Base-by-base conservation (phyloP, 2,888 invertebrate species). In the Ophion slaviceki region DNA sequence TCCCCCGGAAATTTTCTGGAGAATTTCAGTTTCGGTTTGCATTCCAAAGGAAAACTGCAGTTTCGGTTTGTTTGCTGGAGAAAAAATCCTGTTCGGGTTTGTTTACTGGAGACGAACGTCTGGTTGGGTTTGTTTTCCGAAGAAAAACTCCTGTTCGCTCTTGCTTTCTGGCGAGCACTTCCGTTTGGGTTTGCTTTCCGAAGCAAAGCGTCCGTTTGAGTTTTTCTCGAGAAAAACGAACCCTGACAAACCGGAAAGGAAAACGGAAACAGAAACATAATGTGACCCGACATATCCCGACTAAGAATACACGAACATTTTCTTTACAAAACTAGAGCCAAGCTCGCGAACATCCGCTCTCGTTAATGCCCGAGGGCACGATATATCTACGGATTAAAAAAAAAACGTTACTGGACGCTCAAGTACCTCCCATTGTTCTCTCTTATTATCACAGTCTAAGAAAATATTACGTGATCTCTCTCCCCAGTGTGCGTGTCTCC, bases 371-470 rank as follows among this genome's bases (percentile, higher is more conserved):
- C 67, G 74, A 77, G 83, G 71, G 71, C 40, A 53, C 66, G 47
- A 68, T 47, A 53, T 72, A 66, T 78, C 57, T 80, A 62, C 68
- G 79, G 83, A 80, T 76, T 66, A 76, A 71, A 84, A 85, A 61
- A 61, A 61, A 4, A 40, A 68, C 66, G 24, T 72, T 64, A 82
- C 84, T 82, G 76, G 77, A 82, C 82, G 71, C 79, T 77, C 74
- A 40, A 80, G 76, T 75, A 85, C 83, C 81, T 84, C 7, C 40
- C 40, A 85, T 82, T 78, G 82, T 86, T 80, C 78, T 84, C 87
- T 86, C 88, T 87, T 88, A 88, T 90, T 90, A 91, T 91, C 91
- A 91, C 90, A 92, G 90, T 90, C 89, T 88, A 88, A 88, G 88
- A 86, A 90, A 90, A 90, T 89, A 89, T 88, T 87, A 90, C 83